Evolutionary conservation across 2,888 invertebrate species (phyloP).

Genomic region (Thereva unica): DNA sequence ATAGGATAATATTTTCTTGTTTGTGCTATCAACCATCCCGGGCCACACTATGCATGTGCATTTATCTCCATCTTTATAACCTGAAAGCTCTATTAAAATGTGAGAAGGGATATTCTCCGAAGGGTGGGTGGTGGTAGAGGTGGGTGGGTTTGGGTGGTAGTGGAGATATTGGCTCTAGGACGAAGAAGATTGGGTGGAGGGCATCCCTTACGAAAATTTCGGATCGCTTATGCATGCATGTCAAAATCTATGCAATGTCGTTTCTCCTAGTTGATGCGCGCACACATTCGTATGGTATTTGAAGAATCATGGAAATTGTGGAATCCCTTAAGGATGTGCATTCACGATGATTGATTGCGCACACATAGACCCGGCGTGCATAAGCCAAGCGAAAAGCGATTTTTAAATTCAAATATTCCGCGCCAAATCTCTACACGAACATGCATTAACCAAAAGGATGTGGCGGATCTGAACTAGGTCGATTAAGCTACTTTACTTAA

Average conservation of each 20-base stretch:
- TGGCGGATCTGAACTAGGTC: no score
- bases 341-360: constrained; percentile 31
- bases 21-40: no score
- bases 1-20: no score
- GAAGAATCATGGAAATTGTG: background rate
- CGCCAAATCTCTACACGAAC: background rate
- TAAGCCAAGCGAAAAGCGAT: constrained; percentile 18
- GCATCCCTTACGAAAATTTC: constrained; percentile 19
- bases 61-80: no score
- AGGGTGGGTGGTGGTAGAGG: no score
- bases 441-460: no score
- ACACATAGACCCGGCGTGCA: background rate
- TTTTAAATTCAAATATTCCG: constrained; percentile 23
- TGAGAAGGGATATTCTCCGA: no score
- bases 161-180: background rate
- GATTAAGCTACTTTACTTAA: no score
- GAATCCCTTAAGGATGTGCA: constrained; percentile 6
- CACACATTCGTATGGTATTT: background rate
- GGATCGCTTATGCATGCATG: constrained; percentile 30
- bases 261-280: constrained; percentile 8
- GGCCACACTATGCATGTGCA: no score
- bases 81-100: no score
- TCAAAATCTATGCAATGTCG: constrained; percentile 31
- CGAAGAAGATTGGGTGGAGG: no score
- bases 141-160: no score